Evolutionary conservation across 2,888 invertebrate species (phyloP), one percentile per base, ranked within the genome.

Genomic region (Agonopterix arenella): DNA sequence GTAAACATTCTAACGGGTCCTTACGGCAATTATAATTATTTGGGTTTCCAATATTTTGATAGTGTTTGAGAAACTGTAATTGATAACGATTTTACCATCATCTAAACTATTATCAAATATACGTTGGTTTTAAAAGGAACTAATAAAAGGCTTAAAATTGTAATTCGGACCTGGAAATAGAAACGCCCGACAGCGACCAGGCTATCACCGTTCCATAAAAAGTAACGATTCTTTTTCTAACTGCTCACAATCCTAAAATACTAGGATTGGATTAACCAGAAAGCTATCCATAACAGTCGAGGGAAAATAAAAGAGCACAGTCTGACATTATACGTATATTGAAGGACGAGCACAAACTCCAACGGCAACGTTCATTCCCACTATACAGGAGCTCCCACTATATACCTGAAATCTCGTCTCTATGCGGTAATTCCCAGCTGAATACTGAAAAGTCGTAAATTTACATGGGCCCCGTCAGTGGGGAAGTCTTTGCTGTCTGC

Each of bases 361-460:
- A 54, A 61, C 70, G 70, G 73, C 70, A 72, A 18, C 18, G 18
- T 18, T 18, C 18, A 76, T 75, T 77, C 67, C 58, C 60, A 62
- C 57, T 53, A 68, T 54, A 64, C 57, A 60, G 60, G 59, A 66
- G 61, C 60, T 70, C 53, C 55, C 58, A 63, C 73, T 79, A 76
- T 78, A 75, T 59, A 65, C 73, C 68, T 73, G 59, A 72, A 80
- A 82, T 81, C 78, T 78, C 76, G 66, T 72, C 68, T 73, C 67
- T 70, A 66, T 70, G 67, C 71, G 69, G 76, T 78, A 76, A 85
- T 82, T 83, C 84, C 80, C 84, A 54, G 71, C 66, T 76, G 84
- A 74, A 79, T 81, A 76, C 82, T 76, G 80, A 80, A 80, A 77
- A 77, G 75, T 80, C 80, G 80, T 84, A 84, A 84, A 84, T 84